These are phyloP conservation scores for Julus scandinavius DNA, from an alignment of 2,888 invertebrate genomes.

Conservation along the genomic window DNA sequence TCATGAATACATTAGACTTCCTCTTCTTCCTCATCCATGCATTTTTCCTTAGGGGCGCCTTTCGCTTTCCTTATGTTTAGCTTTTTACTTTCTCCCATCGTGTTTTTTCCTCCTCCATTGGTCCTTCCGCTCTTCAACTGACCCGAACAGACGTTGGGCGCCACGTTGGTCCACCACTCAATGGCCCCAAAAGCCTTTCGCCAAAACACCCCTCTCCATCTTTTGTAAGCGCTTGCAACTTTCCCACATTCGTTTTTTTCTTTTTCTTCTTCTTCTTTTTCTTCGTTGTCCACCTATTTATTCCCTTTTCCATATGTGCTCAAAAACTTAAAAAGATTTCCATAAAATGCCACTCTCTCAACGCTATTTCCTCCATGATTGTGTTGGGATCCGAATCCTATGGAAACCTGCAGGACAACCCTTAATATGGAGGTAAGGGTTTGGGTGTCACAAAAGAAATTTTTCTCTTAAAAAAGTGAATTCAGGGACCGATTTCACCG, in stretches of 20 bases:
- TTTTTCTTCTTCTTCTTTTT: neutral
- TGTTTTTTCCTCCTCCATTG: neutral
- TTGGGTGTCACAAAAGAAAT: neutral
- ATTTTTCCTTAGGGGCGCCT: neutral
- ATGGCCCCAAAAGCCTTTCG: neutral
- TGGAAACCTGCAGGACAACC: neutral
- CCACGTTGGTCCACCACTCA: slow-evolving; percentile 38
- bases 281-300: neutral
- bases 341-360: slow-evolving; percentile 11
- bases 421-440: neutral
- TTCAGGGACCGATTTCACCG: neutral
- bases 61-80: slow-evolving; percentile 39
- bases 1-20: neutral
- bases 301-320: slow-evolving; percentile 23
- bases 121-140: slow-evolving; percentile 30
- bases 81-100: slow-evolving; percentile 29
- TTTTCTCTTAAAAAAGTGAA: neutral
- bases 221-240: slow-evolving; percentile 29
- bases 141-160: slow-evolving; percentile 24
- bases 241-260: slow-evolving; percentile 25
- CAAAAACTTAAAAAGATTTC: neutral
- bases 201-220: neutral
- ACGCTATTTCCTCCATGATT: slow-evolving; percentile 18
- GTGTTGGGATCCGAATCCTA: neutral
- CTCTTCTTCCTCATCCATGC: neutral